These are phyloP conservation scores for Pheosia tremula DNA, from an alignment of 2,888 invertebrate species.

Conservation along the genomic window DNA sequence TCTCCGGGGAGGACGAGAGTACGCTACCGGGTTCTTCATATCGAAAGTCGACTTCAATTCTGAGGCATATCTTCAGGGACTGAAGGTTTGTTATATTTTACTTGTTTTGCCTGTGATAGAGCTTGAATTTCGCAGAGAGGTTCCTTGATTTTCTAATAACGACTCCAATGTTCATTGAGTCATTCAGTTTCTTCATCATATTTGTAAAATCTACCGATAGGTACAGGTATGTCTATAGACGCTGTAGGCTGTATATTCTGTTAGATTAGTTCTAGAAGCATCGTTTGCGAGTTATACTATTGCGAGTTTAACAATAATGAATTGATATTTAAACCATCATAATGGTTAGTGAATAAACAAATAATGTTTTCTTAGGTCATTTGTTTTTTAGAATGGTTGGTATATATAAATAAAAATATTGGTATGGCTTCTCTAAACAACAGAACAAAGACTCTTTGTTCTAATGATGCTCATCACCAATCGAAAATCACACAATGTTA, in stretches of 20 bases:
- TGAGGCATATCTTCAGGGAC: constrained; percentile 93
- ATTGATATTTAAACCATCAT: not conserved
- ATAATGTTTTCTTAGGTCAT: constrained; percentile 5
- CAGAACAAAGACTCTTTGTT: constrained; percentile 7
- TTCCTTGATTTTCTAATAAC: too few relatives aligned
- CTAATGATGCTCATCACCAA: not conserved
- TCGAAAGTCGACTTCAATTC: constrained; percentile 94
- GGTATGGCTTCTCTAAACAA: constrained; percentile 13
- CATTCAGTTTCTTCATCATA: too few relatives aligned
- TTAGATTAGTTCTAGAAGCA: too few relatives aligned
- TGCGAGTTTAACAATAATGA: not conserved
- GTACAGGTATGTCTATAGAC: too few relatives aligned
- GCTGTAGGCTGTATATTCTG: too few relatives aligned
- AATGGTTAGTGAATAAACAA: not conserved
- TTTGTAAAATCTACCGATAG: too few relatives aligned
- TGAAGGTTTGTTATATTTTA: constrained; percentile 86
- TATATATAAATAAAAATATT: not conserved
- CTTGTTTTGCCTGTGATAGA: not conserved
- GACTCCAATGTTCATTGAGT: too few relatives aligned
- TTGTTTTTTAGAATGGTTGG: not conserved
- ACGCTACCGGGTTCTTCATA: constrained; percentile 96
- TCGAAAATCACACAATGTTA: not conserved
- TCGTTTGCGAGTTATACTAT: not conserved
- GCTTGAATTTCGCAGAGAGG: too few relatives aligned
- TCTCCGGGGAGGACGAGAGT: constrained; percentile 94